A percentile compares a stretch with the other conserved stretches of the same genome.
These are phyloP conservation scores for Saimiri boliviensis DNA, from an alignment of 2,113 vertebrate genomes.

Conservation along the genomic window DNA sequence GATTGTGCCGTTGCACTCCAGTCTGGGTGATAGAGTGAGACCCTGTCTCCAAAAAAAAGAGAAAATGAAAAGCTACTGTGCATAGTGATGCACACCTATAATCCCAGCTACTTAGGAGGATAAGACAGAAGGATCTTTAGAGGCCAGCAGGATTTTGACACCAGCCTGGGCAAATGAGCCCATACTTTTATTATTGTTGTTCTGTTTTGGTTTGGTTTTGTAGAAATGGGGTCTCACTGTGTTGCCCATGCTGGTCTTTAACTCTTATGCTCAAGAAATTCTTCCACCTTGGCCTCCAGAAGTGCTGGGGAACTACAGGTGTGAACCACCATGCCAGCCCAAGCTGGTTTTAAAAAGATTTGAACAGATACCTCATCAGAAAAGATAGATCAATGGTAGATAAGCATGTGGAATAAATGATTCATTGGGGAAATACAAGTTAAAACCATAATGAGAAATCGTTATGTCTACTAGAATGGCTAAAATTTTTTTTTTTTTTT, in stretches of 20 bases:
- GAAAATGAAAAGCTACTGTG: background rate
- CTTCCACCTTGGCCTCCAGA: background rate
- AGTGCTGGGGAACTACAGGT: background rate
- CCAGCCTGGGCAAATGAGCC: no score
- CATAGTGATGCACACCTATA: no score
- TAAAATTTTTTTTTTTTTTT: no score
- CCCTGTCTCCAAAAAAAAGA: background rate
- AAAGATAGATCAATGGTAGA: background rate
- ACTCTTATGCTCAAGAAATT: background rate
- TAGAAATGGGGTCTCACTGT: background rate
- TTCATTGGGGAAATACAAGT: background rate
- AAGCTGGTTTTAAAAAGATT: background rate
- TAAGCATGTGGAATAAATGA: background rate
- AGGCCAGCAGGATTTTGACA: no score
- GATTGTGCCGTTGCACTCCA: background rate
- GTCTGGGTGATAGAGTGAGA: background rate
- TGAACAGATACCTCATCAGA: background rate
- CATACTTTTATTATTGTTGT: no score
- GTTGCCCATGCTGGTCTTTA: background rate
- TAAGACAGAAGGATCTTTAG: no score
- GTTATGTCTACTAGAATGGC: background rate
- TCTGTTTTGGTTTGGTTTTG: background rate
- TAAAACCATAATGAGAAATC: background rate
- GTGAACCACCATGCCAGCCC: background rate
- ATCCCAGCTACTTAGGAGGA: no score